Evolutionary conservation across 2,113 vertebrate species (phyloP).

Genomic region (Albula glossodonta): DNA sequence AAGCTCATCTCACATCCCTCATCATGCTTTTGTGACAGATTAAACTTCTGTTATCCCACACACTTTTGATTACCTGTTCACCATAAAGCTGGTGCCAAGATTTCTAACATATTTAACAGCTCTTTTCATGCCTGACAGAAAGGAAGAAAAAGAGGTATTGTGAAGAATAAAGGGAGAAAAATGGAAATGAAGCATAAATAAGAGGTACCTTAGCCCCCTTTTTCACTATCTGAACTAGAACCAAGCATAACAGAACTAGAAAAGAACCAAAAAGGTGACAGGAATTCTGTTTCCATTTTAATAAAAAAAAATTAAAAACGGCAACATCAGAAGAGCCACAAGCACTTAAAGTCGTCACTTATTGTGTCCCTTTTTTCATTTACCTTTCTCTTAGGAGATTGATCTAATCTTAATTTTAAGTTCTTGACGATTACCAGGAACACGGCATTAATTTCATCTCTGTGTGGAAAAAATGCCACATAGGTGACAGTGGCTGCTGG

Average conservation of each 20-base stretch:
- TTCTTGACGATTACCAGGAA: too few relatives aligned
- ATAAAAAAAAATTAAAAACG: too few relatives aligned
- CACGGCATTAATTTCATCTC: too few relatives aligned
- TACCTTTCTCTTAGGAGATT: neutral
- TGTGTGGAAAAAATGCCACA: too few relatives aligned
- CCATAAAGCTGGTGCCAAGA: constrained; percentile 77
- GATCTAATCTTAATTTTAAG: neutral
- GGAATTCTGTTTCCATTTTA: neutral
- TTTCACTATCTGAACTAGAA: neutral
- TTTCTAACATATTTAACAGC: constrained; percentile 84
- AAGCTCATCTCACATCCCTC: constrained; percentile 44
- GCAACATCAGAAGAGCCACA: too few relatives aligned
- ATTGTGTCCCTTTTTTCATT: too few relatives aligned
- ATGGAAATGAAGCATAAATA: neutral
- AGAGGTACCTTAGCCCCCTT: neutral
- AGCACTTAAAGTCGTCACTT: too few relatives aligned
- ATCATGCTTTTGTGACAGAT: constrained; percentile 58
- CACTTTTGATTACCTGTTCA: constrained; percentile 74
- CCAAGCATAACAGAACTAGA: neutral
- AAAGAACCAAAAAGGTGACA: neutral
- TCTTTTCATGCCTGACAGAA: constrained; percentile 78
- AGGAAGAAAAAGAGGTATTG: constrained; percentile 19
- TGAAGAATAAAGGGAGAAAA: neutral
- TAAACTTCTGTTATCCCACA: constrained; percentile 17
- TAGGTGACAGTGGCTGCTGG: neutral